phyloP scores from a whole-genome alignment of 2,888 invertebrate species.

The Venustoraphidia nigricollis region DNA sequence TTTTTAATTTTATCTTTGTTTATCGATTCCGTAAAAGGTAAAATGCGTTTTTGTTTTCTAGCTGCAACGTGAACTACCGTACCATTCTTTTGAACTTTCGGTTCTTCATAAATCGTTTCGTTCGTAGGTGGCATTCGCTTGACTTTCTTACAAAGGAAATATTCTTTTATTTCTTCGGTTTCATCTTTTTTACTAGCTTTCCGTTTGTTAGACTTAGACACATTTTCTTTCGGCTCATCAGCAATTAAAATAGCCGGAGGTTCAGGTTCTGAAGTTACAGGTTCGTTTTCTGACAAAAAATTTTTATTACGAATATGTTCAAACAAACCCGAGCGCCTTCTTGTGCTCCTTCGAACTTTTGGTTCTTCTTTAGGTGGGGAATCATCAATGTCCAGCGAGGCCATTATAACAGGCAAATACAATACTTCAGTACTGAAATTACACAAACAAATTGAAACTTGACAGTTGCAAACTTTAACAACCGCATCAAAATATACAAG shows the following conservation, averaged over 20 bases:
- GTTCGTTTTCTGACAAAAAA: too few species aligned
- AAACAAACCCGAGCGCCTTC: not conserved
- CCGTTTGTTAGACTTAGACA: constrained; percentile 10
- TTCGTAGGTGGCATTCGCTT: constrained; percentile 11
- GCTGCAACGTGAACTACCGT: constrained; percentile 2
- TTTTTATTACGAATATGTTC: too few species aligned
- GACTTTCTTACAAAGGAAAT: constrained; percentile 13
- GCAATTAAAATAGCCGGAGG: not conserved
- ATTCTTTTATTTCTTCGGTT: constrained; percentile 10
- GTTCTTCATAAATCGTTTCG: constrained; percentile 14
- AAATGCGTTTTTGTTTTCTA: constrained; percentile 5
- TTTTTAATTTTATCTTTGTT: constrained; percentile 40
- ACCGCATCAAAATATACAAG: too few species aligned
- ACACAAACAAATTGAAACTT: too few species aligned
- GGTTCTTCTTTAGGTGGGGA: not conserved
- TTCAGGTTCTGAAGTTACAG: too few species aligned
- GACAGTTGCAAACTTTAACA: too few species aligned
- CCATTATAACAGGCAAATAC: not conserved
- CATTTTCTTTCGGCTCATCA: not conserved
- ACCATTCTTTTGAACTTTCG: constrained; percentile 11
- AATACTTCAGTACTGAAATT: not conserved
- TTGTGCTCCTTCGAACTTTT: not conserved
- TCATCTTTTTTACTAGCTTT: constrained; percentile 6
- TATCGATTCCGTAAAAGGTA: constrained; percentile 4
- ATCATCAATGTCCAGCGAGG: not conserved